These are phyloP conservation scores for Diorhabda sublineata DNA, from an alignment of 1,140 invertebrate species.

Conservation along the genomic window DNA sequence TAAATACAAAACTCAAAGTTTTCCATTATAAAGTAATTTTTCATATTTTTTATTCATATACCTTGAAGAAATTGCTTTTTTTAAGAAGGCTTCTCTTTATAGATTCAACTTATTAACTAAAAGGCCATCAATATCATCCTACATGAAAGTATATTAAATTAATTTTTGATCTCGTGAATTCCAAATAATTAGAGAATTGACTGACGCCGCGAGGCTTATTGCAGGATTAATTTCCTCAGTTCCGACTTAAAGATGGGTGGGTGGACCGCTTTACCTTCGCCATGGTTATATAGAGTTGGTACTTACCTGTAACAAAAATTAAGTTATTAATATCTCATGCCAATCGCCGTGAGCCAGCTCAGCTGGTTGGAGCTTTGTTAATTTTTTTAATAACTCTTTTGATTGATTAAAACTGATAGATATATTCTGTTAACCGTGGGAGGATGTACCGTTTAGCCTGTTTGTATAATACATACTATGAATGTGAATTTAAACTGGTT, in stretches of 20 bases:
- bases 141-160: too few species aligned
- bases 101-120: too few species aligned
- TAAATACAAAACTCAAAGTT: too few species aligned
- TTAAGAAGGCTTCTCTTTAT: too few species aligned
- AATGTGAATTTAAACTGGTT: too few species aligned
- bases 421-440: neutral
- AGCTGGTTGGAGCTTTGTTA: neutral
- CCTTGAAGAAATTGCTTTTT: too few species aligned
- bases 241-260: neutral
- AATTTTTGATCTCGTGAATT: too few species aligned
- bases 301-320: slow-evolving; percentile 1
- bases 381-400: neutral
- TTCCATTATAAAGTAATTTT: too few species aligned
- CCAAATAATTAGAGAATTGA: neutral
- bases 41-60: too few species aligned
- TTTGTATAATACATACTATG: neutral
- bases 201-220: neutral
- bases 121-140: too few species aligned
- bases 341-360: neutral
- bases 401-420: slow-evolving; percentile 1
- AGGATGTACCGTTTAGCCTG: neutral
- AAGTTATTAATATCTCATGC: neutral
- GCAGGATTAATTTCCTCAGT: neutral
- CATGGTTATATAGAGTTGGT: neutral
- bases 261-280: neutral